A percentile compares a stretch with the other conserved stretches of the same genome.
Conservation (phyloP, 2,113 vertebrate genomes). For the Etheostoma cragini region DNA sequence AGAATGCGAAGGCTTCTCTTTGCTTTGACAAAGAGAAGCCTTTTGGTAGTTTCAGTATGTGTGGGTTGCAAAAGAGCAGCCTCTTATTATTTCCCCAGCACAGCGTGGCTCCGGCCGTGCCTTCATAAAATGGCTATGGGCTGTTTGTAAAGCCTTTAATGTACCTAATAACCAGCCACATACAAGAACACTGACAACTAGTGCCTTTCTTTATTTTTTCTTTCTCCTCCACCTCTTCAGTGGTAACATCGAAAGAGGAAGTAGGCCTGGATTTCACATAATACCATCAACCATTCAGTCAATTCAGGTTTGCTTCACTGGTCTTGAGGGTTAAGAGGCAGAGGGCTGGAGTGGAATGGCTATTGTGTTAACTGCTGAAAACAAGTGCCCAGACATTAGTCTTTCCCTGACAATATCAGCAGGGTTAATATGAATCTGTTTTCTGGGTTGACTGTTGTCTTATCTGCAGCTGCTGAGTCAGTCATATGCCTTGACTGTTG, state of each 20-base stretch:
- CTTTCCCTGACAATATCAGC: slow-evolving; percentile 43
- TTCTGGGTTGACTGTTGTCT: slow-evolving; percentile 43
- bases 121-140: slow-evolving; percentile 65
- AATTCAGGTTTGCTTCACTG: slow-evolving; percentile 29
- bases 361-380: slow-evolving; percentile 46
- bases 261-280: slow-evolving; percentile 32
- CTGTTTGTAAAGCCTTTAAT: slow-evolving; percentile 63
- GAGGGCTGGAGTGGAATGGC: slow-evolving; percentile 17
- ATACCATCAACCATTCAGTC: slow-evolving; percentile 20
- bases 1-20: slow-evolving; percentile 40
- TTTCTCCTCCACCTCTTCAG: slow-evolving; percentile 37
- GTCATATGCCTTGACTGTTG: slow-evolving; percentile 52
- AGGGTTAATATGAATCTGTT: slow-evolving; percentile 54
- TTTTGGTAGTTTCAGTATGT: slow-evolving; percentile 71
- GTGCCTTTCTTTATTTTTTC: slow-evolving; percentile 35
- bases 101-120: slow-evolving; percentile 57
- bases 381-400: slow-evolving; percentile 51
- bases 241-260: slow-evolving; percentile 28
- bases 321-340: slow-evolving; percentile 24
- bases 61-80: slow-evolving; percentile 70
- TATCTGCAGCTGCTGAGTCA: slow-evolving; percentile 57
- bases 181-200: slow-evolving; percentile 36
- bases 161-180: slow-evolving; percentile 46
- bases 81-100: slow-evolving; percentile 60
- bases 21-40: slow-evolving; percentile 53